These are phyloP conservation scores for Gila robusta DNA, from an alignment of 2,797 vertebrate genomes.

Conservation along the genomic window DNA sequence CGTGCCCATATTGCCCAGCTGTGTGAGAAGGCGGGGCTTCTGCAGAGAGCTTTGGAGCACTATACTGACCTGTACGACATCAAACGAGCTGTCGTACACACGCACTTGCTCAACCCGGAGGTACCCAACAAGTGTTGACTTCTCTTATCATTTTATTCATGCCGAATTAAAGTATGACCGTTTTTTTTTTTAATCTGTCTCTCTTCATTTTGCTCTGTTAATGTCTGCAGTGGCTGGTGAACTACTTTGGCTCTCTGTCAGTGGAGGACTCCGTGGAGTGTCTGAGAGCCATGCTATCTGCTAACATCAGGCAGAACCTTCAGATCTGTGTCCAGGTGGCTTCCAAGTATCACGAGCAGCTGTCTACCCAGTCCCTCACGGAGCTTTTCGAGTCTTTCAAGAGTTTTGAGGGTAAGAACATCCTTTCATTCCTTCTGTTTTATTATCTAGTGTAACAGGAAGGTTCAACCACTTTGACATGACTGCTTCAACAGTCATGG, in stretches of 20 bases:
- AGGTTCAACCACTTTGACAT: background rate
- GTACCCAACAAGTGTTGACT: slow-evolving; percentile 68
- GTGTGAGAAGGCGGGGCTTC: slow-evolving; percentile 96
- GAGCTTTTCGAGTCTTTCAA: slow-evolving; percentile 99
- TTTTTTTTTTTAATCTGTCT: background rate
- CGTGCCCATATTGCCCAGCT: slow-evolving; percentile 96
- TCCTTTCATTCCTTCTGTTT: background rate
- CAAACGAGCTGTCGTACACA: slow-evolving; percentile 96
- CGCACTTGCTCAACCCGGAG: slow-evolving; percentile 98
- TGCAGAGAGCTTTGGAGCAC: slow-evolving; percentile 96
- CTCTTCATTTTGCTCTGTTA: background rate
- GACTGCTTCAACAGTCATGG: background rate
- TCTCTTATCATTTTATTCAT: background rate
- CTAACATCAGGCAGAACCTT: slow-evolving; percentile 97
- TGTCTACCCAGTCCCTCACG: slow-evolving; percentile 92
- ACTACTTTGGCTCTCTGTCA: slow-evolving; percentile 96
- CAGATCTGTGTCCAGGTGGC: slow-evolving; percentile 98
- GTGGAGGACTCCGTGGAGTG: slow-evolving; percentile 98
- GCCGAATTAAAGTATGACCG: background rate
- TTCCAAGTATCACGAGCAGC: slow-evolving; percentile 97
- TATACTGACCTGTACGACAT: slow-evolving; percentile 98
- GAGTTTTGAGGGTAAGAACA: slow-evolving; percentile 92
- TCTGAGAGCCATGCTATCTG: slow-evolving; percentile 95
- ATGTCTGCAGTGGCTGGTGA: slow-evolving; percentile 91
- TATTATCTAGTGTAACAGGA: background rate